Evolutionary conservation across 2,888 invertebrate species (phyloP).

Genomic region (Halictus quadricinctus): DNA sequence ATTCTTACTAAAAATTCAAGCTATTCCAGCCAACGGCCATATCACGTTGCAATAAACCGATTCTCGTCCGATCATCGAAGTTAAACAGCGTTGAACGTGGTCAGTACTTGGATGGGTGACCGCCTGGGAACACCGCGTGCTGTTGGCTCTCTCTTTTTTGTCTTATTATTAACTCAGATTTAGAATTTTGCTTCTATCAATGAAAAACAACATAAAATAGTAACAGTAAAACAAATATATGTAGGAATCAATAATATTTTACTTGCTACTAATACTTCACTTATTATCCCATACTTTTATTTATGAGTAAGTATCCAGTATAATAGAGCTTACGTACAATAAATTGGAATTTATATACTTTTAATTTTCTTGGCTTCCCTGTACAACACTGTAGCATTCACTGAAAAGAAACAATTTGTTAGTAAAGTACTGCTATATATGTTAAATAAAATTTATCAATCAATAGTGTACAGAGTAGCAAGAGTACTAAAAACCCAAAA

Average conservation of each 20-base stretch:
- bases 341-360: slow-evolving; percentile 24
- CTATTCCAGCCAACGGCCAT: neutral
- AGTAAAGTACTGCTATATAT: neutral
- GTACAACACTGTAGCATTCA: slow-evolving; percentile 87
- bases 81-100: neutral
- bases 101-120: neutral
- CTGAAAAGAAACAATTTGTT: slow-evolving; percentile 83
- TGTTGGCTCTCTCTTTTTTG: neutral
- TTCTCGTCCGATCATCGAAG: neutral
- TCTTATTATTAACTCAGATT: neutral
- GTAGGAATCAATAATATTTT: neutral
- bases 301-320: neutral
- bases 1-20: too few species aligned
- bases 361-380: slow-evolving; percentile 89
- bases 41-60: neutral
- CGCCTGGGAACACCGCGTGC: neutral
- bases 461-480: neutral
- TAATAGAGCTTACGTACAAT: neutral
- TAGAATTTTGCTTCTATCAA: neutral
- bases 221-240: neutral
- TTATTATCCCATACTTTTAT: slow-evolving; percentile 10
- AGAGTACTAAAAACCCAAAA: neutral
- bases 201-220: neutral
- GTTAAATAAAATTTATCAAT: neutral
- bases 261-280: neutral